These are phyloP conservation scores for Drosophila teissieri DNA, from an alignment of 1,140 invertebrate species.

Conservation along the genomic window DNA sequence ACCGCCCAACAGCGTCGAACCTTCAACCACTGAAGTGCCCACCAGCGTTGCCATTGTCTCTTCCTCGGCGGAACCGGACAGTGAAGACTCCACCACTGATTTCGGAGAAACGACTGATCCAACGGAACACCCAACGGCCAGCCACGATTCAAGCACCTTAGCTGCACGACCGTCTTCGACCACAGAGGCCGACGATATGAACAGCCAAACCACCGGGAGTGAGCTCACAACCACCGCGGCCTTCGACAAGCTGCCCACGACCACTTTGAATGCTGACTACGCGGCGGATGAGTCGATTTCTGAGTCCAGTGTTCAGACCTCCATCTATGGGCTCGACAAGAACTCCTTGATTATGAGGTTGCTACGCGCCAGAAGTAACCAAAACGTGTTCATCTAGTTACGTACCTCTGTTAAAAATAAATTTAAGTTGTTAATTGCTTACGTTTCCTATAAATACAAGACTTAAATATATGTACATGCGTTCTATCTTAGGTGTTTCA, in stretches of 20 bases:
- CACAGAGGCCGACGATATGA: constrained; percentile 7
- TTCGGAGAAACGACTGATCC: not conserved
- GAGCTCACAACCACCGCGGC: constrained; percentile 12
- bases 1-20: not conserved
- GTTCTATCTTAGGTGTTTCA: no score
- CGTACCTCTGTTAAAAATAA: not conserved
- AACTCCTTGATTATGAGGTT: constrained; percentile 69
- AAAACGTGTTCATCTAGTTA: constrained; percentile 54
- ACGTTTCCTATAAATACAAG: no score
- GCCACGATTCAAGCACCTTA: not conserved
- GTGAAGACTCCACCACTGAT: not conserved
- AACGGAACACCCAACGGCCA: not conserved
- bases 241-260: not conserved
- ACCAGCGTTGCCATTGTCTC: not conserved
- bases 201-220: constrained; percentile 24
- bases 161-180: constrained; percentile 1
- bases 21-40: not conserved
- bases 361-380: constrained; percentile 60
- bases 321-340: constrained; percentile 67
- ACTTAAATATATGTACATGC: not conserved
- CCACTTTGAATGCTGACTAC: constrained; percentile 42
- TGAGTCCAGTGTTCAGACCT: constrained; percentile 43
- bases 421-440: constrained; percentile 16
- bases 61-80: not conserved
- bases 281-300: constrained; percentile 39